Evolutionary conservation across 2,888 invertebrate genomes (phyloP).

Genomic region (Philonicus albiceps): DNA sequence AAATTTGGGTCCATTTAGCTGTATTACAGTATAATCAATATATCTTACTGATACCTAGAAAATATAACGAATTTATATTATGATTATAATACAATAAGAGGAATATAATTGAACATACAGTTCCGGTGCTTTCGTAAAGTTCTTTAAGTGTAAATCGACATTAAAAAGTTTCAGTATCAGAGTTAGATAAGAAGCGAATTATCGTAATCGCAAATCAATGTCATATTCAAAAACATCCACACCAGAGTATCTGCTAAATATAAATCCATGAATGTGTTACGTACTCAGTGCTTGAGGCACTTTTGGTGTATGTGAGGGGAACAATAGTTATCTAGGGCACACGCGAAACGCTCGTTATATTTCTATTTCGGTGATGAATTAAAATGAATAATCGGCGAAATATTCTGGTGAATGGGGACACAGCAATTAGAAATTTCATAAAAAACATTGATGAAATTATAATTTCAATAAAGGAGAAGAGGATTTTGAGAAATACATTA

Average conservation of each 20-base stretch:
- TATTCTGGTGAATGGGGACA: background rate
- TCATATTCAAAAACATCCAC: background rate
- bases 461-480: background rate
- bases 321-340: background rate
- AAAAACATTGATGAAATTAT: background rate
- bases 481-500: background rate
- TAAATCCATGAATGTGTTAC: background rate
- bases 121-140: background rate
- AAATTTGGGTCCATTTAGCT: background rate
- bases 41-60: background rate
- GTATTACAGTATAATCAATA: too few relatives aligned
- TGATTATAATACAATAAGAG: background rate
- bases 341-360: background rate
- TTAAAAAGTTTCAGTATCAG: background rate
- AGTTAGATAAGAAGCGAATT: background rate
- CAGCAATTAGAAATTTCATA: background rate
- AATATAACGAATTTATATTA: background rate
- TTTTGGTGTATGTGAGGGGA: background rate
- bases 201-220: background rate
- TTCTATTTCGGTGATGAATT: background rate
- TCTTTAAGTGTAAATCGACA: background rate
- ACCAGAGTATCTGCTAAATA: background rate
- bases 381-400: background rate
- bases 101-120: background rate
- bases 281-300: background rate